Base-by-base conservation (phyloP, 2,797 vertebrate genomes). In the Myotis vivesi region DNA sequence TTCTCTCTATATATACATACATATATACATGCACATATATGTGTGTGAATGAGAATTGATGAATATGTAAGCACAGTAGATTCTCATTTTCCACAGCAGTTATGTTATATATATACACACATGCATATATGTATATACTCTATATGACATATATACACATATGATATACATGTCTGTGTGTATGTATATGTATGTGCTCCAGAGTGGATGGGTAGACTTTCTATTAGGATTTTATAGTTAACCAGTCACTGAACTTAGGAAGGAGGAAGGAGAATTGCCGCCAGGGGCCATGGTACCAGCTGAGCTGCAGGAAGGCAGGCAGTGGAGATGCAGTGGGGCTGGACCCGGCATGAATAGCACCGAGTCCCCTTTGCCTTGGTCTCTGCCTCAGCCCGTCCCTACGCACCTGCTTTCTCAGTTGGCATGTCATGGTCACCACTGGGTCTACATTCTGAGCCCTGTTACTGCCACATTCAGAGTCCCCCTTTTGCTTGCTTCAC, bases 401-500 rank as follows among this genome's bases (percentile, higher is more conserved):
- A 22, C n/a, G 33, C n/a, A 16, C 19, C 68, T 59, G 30, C 59
- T 75, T 33, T 66, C 23, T 53, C 2, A 0, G 8, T 1, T 1
- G 12, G 16, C 22, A 15, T 1, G 1, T 46, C 19, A 23, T 0
- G 6, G 25, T 64, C 6, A 3, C 17, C 20, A 12, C 16, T 33
- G 71, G 30, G 16, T 68, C 82, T 53, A 33, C 4, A 7, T 46
- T 28, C 68, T 49, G 13, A 17, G 41, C 23, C 49, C 38, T 73
- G 20, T 11, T 22, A 10, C 36, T 91, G 23, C 41, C 7, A 19
- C 12, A 25, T 66, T 44, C 53, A 77, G 33, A 71, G 4, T 15
- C 25, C 44, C 17, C 77, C 17, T 25, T 49, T 75, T 17, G 36
- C 8, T 75, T 82, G 4, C 62, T 80, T 75, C 19, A 38, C 0